Base-by-base conservation (phyloP, 2,113 vertebrate genomes). In the Scomber scombrus region DNA sequence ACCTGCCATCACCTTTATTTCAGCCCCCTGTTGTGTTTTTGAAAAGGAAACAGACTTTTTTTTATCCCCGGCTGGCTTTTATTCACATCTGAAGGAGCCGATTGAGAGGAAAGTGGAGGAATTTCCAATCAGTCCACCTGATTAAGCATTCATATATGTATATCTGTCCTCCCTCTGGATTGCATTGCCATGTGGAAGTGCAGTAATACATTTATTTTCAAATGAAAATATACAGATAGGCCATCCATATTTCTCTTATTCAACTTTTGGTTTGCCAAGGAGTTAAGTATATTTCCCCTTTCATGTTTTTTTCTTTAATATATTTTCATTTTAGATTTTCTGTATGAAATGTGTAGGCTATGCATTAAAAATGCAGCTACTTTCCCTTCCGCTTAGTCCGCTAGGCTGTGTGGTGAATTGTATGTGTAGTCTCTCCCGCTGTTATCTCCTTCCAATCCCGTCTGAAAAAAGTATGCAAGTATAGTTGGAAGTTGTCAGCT, bases 401-500 rank as follows among this genome's bases (percentile, higher is more conserved):
- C 57, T 6, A 19, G 26, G 80, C 10, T 47, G 46, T 71, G 47
- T 51, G 51, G 14, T 66, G 69, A 63, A 82, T 84, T 19, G 70
- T 57, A 21, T 51, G 71, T 55, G 11, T 34, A 2, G n/a, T n/a
- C 50, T 68, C 69, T 54, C 66, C 19, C 77, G 55, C 14, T 81
- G 82, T 85, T 85, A 87, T 77, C 82, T 58, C 15, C 54, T 56
- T 21, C 23, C 62, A 45, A 67, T 63, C 61, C 71, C 11, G 11
- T 16, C 26, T 57, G 67, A 10, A 40, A 57, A 62, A 57, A 79
- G 61, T 81, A 66, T 82, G 61, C 50, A n/a, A 74, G 73, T 61
- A 23, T 45, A 68, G 64, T 76, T 65, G 80, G 74, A 80, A 60
- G 80, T 81, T 84, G 86, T 90, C 80, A 70, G 78, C 75, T 81